Evolutionary conservation across 2,797 vertebrate species (phyloP), one percentile per base, ranked within the genome.

Genomic region (Triplophysa bombifrons): DNA sequence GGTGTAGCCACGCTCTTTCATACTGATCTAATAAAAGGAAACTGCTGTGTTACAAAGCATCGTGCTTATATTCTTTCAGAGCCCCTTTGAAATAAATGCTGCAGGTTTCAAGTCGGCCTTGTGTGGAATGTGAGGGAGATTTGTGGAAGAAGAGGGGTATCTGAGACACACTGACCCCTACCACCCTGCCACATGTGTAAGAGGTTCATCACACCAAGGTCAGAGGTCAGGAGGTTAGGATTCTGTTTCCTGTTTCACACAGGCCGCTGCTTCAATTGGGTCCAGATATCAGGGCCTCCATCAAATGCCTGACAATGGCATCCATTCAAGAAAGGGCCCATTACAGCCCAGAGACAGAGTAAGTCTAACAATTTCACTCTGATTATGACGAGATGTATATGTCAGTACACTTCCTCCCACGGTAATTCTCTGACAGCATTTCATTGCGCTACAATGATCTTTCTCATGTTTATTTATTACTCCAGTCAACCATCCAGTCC

Each of bases 221-320:
- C 84, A 87, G 58, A 80, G 85, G 85, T 87, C 84, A 85, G 68
- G 83, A 84, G 83, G 87, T 88, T 87, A 88, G 83, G 86, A 88
- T 89, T 89, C 87, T 87, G 86, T 87, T 89, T 89, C 88, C 87
- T 86, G 87, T 87, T 85, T 89, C 86, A 88, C 81, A 85, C 84
- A 87, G 84, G 85, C 83, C 74, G 51, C 73, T 70, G 84, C 86
- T 88, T 88, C 84, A 88, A 86, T 82, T 83, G 81, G 72, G 77
- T 74, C 83, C 61, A 85, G 83, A 87, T 88, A 84, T 86, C 83
- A 77, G 84, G 69, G 64, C 72, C 72, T 70, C 72, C 68, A 84
- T 86, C 83, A 77, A 76, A 81, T 65, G 12, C 55, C 76, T 74
- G 64, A 87, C 88, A 88, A 88, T 87, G 76, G 84, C 66, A 56